These are phyloP conservation scores for Unio delphinus DNA, from an alignment of 2,888 invertebrate species.

Conservation along the genomic window DNA sequence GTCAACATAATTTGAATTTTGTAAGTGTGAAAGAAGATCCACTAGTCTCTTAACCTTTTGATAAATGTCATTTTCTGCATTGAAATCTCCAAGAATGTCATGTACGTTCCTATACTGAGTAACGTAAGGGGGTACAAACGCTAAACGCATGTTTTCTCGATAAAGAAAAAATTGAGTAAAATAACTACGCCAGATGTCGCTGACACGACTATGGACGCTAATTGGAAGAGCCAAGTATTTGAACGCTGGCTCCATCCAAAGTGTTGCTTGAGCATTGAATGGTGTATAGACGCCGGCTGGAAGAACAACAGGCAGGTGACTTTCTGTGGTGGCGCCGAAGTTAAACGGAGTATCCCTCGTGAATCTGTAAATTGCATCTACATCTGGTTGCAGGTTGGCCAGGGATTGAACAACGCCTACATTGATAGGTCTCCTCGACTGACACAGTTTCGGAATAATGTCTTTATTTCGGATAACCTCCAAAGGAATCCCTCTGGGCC, in stretches of 20 bases:
- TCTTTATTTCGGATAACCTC: slow-evolving; percentile 5
- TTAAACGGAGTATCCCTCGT: slow-evolving; percentile 15
- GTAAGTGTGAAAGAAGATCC: too few species aligned
- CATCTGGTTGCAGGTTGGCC: slow-evolving; percentile 19
- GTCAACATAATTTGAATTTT: too few species aligned
- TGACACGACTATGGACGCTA: slow-evolving; percentile 12
- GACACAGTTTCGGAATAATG: slow-evolving; percentile 4
- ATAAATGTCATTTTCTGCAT: slow-evolving; percentile 6
- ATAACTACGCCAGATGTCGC: slow-evolving; percentile 24
- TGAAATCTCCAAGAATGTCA: slow-evolving; percentile 5
- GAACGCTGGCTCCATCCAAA: slow-evolving; percentile 12
- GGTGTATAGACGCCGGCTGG: slow-evolving; percentile 11
- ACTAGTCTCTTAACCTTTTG: neutral
- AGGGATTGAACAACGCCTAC: slow-evolving; percentile 17
- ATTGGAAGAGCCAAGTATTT: slow-evolving; percentile 10
- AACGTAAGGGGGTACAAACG: slow-evolving; percentile 13
- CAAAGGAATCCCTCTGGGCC: slow-evolving; percentile 20
- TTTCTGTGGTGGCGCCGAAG: slow-evolving; percentile 5
- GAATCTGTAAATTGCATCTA: slow-evolving; percentile 20
- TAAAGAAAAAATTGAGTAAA: slow-evolving; percentile 17
- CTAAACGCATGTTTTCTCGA: slow-evolving; percentile 2
- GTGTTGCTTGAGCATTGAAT: slow-evolving; percentile 18
- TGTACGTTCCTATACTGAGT: slow-evolving; percentile 16
- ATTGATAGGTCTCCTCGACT: neutral
- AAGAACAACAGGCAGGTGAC: slow-evolving; percentile 4